Evolutionary conservation across 64 coral and sea anemone species (phyloP).

Genomic region (Orbicella faveolata): DNA sequence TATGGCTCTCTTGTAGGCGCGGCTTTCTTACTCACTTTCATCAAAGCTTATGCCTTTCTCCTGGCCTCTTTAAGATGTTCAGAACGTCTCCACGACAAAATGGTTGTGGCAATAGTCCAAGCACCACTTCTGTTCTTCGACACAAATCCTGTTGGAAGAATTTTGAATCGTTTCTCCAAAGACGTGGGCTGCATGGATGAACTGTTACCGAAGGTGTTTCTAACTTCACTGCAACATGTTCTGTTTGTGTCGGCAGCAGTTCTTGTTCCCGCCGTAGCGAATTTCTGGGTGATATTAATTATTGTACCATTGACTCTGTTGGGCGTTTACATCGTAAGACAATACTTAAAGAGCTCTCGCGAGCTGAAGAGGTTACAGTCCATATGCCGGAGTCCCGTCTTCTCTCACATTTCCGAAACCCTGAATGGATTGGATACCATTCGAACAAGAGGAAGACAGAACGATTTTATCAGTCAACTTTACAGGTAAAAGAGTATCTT

Average conservation of each 20-base stretch:
- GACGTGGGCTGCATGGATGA: constrained; percentile 44
- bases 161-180: constrained; percentile 70
- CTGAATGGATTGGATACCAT: constrained; percentile 60
- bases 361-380: constrained; percentile 52
- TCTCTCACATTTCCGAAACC: constrained; percentile 67
- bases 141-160: constrained; percentile 68
- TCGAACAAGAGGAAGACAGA: constrained; percentile 32
- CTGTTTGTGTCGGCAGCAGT: constrained; percentile 21
- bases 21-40: not conserved
- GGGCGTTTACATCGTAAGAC: not conserved
- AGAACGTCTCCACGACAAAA: constrained; percentile 40
- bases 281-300: constrained; percentile 24
- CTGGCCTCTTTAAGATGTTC: not conserved
- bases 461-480: constrained; percentile 21
- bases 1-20: not conserved
- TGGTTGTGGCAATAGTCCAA: constrained; percentile 39
- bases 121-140: constrained; percentile 61
- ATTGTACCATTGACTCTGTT: not conserved
- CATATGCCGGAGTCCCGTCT: constrained; percentile 50
- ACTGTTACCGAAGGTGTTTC: constrained; percentile 32
- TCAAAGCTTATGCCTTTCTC: not conserved
- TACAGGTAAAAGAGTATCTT: constrained; percentile 32
- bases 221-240: constrained; percentile 2
- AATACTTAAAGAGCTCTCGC: constrained; percentile 51
- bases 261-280: constrained; percentile 21